Evolutionary conservation across 2,888 invertebrate species (phyloP).

Genomic region (Agrochola lychnidis): DNA sequence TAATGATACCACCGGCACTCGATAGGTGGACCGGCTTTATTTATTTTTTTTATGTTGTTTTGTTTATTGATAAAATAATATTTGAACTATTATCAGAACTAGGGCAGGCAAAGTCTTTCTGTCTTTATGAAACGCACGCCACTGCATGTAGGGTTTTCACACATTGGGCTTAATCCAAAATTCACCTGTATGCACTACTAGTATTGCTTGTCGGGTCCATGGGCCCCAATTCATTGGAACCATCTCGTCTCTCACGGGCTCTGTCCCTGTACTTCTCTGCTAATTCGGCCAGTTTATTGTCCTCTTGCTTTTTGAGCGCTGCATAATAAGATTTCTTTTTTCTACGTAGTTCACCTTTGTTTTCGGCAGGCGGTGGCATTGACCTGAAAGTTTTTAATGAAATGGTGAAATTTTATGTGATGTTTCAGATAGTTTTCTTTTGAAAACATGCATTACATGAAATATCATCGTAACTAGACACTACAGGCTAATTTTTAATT

Average conservation of each 20-base stretch:
- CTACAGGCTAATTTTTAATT: too few species aligned
- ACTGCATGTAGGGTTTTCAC: too few species aligned
- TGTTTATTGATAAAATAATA: too few species aligned
- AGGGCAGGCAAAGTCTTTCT: too few species aligned
- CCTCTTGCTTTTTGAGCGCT: constrained; percentile 98
- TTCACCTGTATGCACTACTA: constrained; percentile 93
- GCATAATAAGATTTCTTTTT: constrained; percentile 99
- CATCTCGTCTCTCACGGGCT: constrained; percentile 97
- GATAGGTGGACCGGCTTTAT: too few species aligned
- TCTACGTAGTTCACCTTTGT: constrained; percentile 95
- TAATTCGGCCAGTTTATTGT: constrained; percentile 97
- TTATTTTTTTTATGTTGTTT: too few species aligned
- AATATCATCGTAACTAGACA: too few species aligned
- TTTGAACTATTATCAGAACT: too few species aligned
- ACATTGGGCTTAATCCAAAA: neutral
- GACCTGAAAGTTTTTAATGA: constrained; percentile 72
- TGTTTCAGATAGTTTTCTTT: neutral
- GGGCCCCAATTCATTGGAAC: constrained; percentile 95
- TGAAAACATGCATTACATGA: neutral
- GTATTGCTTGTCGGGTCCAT: constrained; percentile 96
- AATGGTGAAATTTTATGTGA: neutral
- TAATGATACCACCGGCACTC: too few species aligned
- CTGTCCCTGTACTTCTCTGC: constrained; percentile 98
- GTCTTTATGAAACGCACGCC: too few species aligned
- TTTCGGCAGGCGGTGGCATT: constrained; percentile 91